Evolutionary conservation across 2,888 invertebrate species (phyloP).

Genomic region (Galeruca laticollis): DNA sequence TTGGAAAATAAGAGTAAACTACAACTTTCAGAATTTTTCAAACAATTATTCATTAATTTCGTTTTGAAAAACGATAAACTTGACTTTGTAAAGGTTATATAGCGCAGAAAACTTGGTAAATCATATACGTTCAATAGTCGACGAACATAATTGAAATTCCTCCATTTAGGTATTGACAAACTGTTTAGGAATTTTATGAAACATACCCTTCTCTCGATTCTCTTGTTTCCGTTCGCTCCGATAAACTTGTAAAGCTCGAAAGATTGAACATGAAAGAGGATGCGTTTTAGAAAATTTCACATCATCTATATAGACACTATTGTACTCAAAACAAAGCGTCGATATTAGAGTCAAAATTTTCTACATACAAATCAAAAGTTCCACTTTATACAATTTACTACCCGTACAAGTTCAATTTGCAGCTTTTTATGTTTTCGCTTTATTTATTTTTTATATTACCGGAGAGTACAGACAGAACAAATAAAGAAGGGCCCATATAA

Average conservation of each 20-base stretch:
- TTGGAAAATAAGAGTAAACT: too few species aligned
- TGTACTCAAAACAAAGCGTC: neutral
- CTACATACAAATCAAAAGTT: neutral
- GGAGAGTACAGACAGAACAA: neutral
- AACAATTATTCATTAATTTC: too few species aligned
- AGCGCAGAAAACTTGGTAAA: conserved; percentile 13
- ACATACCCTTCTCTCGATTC: neutral
- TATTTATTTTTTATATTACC: conserved; percentile 1
- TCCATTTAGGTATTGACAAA: conserved; percentile 17
- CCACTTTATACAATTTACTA: conserved; percentile 4
- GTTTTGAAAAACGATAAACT: too few species aligned
- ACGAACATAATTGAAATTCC: conserved; percentile 21
- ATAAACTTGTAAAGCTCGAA: conserved; percentile 10
- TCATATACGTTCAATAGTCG: conserved; percentile 15
- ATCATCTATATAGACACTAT: conserved; percentile 2
- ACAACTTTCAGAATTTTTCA: too few species aligned
- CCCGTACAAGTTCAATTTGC: neutral
- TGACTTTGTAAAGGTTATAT: too few species aligned
- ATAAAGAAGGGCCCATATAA: neutral
- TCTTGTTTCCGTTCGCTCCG: conserved; percentile 13
- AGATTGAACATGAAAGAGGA: conserved; percentile 14
- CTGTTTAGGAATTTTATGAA: conserved; percentile 17
- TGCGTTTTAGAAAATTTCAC: conserved; percentile 10
- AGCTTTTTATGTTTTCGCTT: neutral
- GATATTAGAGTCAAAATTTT: neutral